A percentile compares a stretch with the other conserved stretches of the same genome.
Evolutionary conservation across 64 coral and sea anemone genomes (phyloP).

Genomic region (Montipora capricornis): DNA sequence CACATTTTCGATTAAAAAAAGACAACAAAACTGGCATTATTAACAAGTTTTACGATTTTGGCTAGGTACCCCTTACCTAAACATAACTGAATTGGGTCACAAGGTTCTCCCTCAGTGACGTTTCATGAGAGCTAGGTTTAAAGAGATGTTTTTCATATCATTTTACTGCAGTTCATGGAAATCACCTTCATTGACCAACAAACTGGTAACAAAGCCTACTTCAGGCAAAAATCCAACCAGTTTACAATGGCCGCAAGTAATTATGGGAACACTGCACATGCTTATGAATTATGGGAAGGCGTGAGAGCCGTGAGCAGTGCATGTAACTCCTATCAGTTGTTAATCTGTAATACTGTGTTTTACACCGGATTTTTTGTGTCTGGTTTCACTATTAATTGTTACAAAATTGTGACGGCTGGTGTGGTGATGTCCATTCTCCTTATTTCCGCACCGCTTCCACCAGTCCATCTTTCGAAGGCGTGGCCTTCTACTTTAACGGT

Average conservation of each 20-base stretch:
- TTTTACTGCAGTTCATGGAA: conserved; percentile 9
- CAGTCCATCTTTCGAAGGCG: background rate
- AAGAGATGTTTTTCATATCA: background rate
- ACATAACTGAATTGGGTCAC: too few species aligned
- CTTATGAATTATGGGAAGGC: conserved; percentile 15
- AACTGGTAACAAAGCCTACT: background rate
- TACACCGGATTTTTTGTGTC: conserved; percentile 4
- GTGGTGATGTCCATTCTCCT: background rate
- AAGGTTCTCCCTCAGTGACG: too few species aligned
- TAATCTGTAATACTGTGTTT: background rate
- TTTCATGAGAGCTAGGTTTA: too few species aligned
- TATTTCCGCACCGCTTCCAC: background rate
- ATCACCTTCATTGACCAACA: conserved; percentile 2
- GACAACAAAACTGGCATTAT: too few species aligned
- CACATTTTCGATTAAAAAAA: too few species aligned
- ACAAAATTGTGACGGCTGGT: background rate
- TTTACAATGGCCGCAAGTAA: background rate
- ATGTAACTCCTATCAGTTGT: background rate
- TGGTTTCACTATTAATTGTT: background rate
- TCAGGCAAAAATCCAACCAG: background rate
- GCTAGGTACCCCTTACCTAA: too few species aligned
- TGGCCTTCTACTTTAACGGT: background rate
- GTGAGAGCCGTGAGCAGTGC: background rate
- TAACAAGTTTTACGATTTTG: too few species aligned
- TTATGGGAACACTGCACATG: background rate